Percentiles rank a stretch among this genome's conserved stretches.
phyloP scores from a whole-genome alignment of 2,888 invertebrate genomes.

The Drosophila neonasuta region DNA sequence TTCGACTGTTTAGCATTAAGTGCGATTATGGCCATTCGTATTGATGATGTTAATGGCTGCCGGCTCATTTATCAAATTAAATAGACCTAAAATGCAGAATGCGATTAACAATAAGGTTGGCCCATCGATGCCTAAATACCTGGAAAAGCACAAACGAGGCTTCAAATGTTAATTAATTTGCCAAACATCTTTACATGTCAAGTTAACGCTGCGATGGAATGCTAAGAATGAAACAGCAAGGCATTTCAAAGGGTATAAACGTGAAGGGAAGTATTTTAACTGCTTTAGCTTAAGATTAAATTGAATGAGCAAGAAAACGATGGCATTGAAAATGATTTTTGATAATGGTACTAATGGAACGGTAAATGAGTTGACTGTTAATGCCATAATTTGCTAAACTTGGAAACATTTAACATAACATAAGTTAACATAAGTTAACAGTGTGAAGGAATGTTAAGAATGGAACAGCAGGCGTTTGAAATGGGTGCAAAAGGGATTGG shows the following conservation, averaged over 20 bases:
- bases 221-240: background rate
- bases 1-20: conserved; percentile 51
- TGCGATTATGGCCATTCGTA: conserved; percentile 56
- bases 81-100: conserved; percentile 47
- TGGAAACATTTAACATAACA: no score
- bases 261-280: no score
- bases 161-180: conserved; percentile 34
- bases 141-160: conserved; percentile 23
- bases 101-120: conserved; percentile 32
- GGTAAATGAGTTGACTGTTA: no score
- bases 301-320: no score
- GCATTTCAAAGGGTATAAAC: background rate
- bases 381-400: no score
- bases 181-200: conserved; percentile 9
- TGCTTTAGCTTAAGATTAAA: no score
- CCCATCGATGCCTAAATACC: conserved; percentile 21
- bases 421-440: no score
- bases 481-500: no score
- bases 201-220: background rate
- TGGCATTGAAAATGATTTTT: no score
- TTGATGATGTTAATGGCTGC: conserved; percentile 56
- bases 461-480: no score
- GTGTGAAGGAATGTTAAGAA: no score
- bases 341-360: no score
- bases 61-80: conserved; percentile 56